A percentile compares a stretch with the other conserved stretches of the same genome.
Evolutionary conservation across 2,888 invertebrate genomes (phyloP).

Genomic region (Tubulanus polymorphus): DNA sequence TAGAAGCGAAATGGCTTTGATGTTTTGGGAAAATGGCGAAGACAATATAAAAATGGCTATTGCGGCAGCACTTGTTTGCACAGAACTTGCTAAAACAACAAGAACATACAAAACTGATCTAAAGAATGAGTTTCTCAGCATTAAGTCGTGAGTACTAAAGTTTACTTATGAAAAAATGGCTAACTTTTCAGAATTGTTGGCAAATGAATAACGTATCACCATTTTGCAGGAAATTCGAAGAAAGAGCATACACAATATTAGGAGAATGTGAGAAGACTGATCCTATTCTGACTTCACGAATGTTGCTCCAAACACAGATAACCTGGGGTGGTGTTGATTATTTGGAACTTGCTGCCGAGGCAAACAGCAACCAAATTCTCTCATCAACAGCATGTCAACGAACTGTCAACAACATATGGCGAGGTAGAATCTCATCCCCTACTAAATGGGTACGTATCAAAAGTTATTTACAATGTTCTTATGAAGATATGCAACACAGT

Average conservation of each 20-base stretch:
- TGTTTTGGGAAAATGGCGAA: constrained; percentile 51
- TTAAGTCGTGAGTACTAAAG: constrained; percentile 29
- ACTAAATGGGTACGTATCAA: constrained; percentile 26
- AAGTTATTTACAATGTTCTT: too few species aligned
- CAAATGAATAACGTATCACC: too few species aligned
- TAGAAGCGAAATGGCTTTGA: constrained; percentile 45
- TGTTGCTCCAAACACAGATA: too few species aligned
- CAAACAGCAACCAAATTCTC: constrained; percentile 42
- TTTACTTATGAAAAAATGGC: too few species aligned
- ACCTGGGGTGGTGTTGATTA: constrained; percentile 48
- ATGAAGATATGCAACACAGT: too few species aligned
- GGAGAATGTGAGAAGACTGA: too few species aligned
- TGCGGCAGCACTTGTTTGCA: constrained; percentile 45
- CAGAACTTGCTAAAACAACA: constrained; percentile 30
- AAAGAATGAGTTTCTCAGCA: constrained; percentile 23
- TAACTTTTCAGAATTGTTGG: too few species aligned
- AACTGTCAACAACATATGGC: constrained; percentile 46
- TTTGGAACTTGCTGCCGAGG: constrained; percentile 48
- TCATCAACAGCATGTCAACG: constrained; percentile 47
- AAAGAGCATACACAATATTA: too few species aligned
- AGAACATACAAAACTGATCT: constrained; percentile 35
- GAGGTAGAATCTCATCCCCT: constrained; percentile 33
- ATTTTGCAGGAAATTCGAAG: too few species aligned
- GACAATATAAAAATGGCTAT: constrained; percentile 50
- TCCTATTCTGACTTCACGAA: too few species aligned